Conservation (phyloP, 1,140 invertebrate species). For the Stegodyphus dumicola region DNA sequence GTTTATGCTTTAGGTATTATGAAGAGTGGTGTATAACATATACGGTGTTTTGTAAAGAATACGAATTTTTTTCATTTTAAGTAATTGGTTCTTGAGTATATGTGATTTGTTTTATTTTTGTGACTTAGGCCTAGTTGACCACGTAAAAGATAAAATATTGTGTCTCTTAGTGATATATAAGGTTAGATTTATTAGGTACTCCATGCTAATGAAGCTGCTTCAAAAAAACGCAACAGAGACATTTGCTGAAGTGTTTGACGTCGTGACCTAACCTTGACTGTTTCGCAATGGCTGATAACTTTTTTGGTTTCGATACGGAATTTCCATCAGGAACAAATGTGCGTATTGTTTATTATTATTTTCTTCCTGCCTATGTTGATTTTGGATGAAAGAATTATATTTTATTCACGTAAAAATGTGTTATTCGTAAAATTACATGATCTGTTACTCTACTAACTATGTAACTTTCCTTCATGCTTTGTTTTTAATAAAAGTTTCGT, state of each 20-base stretch:
- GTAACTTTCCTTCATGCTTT: not conserved
- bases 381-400: no score
- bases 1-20: not conserved
- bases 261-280: not conserved
- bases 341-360: conserved; percentile 6
- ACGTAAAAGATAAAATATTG: not conserved
- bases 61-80: not conserved
- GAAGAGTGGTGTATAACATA: not conserved
- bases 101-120: not conserved
- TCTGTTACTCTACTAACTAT: not conserved
- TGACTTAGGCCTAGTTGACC: conserved; percentile 29
- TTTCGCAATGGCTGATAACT: conserved; percentile 37
- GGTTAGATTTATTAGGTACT: not conserved
- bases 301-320: conserved; percentile 50
- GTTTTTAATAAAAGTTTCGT: not conserved
- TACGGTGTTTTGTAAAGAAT: not conserved
- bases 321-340: conserved; percentile 23
- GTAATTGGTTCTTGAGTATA: not conserved
- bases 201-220: not conserved
- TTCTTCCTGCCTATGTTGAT: not conserved
- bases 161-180: not conserved
- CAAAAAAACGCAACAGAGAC: not conserved
- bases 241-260: not conserved
- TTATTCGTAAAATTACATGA: not conserved
- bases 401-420: not conserved